Evolutionary conservation across 1,140 invertebrate genomes (phyloP), one percentile per base, ranked within the genome.

Genomic region (Drosophila ironensis): DNA sequence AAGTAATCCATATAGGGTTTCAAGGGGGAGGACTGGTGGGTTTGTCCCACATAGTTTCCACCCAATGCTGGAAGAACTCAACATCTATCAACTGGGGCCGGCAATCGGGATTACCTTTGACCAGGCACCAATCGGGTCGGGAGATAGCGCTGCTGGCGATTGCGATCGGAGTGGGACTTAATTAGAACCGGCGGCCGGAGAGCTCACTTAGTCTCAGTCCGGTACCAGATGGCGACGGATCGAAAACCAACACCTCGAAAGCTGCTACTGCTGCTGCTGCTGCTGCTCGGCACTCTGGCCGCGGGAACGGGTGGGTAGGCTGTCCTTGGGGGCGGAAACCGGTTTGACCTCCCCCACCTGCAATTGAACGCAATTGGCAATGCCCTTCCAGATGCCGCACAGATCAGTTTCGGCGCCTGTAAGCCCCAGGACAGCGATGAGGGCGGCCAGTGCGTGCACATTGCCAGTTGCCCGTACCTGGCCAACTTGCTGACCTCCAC

Each of bases 391-490:
- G 45, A 44, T 30, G 48, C 75, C 17, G 80, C 70, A n/a, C 40
- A 70, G 16, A 50, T 86, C 12, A 84, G 51, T 25, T 86, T 75
- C 19, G 84, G 84, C 11, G 54, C 37, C 12, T 91, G 91, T 45
- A 70, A 42, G 9, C 90, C 90, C 4, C 90, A 91, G 11, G 74
- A 82, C 40, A 56, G 69, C 22, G 67, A 64, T 2, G 78, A 77
- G 16, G 38, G 24, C 1, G 91, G 91, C 3, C 56, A 71, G 4
- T 92, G 91, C 63, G 68, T 91, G 3, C 67, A 67, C 11, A 74
- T 92, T 3, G 33, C 66, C 8, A 54, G 78, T 11, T 92, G 91
- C 56, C 61, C 80, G 19, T 75, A 74, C 11, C 77, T 92, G 28
- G 11, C 77, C 14, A 64, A 89, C 9, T 73, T 89, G 12, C 48